Conservation (phyloP, 2,888 invertebrate genomes). For the Taenaris catops region DNA sequence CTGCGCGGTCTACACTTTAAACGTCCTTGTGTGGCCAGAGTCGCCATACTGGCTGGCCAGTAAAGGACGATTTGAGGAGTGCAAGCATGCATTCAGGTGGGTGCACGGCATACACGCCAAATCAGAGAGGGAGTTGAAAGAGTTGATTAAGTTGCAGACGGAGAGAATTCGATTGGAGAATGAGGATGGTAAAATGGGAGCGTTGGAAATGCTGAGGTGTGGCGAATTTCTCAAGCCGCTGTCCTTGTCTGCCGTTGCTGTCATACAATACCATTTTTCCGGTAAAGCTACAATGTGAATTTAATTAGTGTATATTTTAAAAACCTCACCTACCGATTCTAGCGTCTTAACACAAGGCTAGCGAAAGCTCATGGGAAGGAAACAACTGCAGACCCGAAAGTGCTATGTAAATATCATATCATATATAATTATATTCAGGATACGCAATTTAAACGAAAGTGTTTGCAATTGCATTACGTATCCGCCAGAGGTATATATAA, state of each 20-base stretch:
- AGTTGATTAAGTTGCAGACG: conserved; percentile 27
- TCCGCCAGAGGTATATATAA: too few relatives aligned
- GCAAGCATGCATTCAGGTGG: conserved; percentile 38
- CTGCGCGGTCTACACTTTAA: conserved; percentile 14
- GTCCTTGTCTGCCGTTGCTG: conserved; percentile 33
- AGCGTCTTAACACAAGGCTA: too few relatives aligned
- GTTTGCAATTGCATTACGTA: too few relatives aligned
- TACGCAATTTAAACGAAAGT: too few relatives aligned
- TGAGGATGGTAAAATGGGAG: neutral
- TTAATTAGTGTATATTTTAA: conserved; percentile 46
- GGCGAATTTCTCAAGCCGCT: conserved; percentile 41
- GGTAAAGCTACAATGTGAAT: conserved; percentile 42
- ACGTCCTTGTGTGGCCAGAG: conserved; percentile 16
- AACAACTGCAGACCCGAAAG: too few relatives aligned
- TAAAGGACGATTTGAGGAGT: conserved; percentile 40
- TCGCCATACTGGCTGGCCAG: conserved; percentile 45
- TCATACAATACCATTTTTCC: conserved; percentile 41
- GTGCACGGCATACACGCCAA: conserved; percentile 36
- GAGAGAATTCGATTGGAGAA: neutral
- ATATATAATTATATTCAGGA: too few relatives aligned
- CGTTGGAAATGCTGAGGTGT: conserved; percentile 26
- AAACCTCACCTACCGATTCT: too few relatives aligned
- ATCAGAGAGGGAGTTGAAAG: conserved; percentile 36
- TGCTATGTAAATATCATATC: too few relatives aligned
- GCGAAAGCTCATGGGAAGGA: too few relatives aligned